phyloP scores from a whole-genome alignment of 2,888 invertebrate species.

The Automeris io region DNA sequence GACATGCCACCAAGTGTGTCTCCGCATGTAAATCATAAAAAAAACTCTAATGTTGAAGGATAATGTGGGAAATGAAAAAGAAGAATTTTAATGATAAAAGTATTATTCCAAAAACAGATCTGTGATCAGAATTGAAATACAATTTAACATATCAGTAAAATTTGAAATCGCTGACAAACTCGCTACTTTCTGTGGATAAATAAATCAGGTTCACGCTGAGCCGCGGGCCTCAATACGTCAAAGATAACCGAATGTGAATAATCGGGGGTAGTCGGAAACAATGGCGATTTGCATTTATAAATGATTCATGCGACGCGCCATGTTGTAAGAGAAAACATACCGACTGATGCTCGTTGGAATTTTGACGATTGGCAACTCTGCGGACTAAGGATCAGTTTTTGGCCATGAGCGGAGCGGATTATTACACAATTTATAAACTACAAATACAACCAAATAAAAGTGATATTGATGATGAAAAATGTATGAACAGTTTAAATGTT shows the following conservation, averaged over 20 bases:
- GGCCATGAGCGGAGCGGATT: constrained; percentile 4
- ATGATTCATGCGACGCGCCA: constrained; percentile 55
- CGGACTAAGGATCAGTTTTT: constrained; percentile 10
- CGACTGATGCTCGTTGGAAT: constrained; percentile 34
- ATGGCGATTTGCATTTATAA: constrained; percentile 62
- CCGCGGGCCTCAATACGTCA: constrained; percentile 42
- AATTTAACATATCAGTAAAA: constrained; percentile 2
- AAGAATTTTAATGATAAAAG: too few relatives aligned
- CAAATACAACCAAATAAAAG: too few relatives aligned
- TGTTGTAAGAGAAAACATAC: constrained; percentile 52
- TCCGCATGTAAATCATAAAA: too few relatives aligned
- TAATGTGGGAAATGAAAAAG: too few relatives aligned
- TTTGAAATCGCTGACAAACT: constrained; percentile 8
- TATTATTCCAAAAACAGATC: too few relatives aligned
- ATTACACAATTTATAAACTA: neutral
- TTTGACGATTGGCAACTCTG: constrained; percentile 42
- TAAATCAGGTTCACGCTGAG: constrained; percentile 24
- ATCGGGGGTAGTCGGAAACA: constrained; percentile 55
- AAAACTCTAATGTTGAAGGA: too few relatives aligned
- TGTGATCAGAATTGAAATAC: neutral
- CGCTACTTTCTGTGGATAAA: constrained; percentile 14
- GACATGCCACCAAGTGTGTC: too few relatives aligned
- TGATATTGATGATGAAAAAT: too few relatives aligned
- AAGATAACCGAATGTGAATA: constrained; percentile 58
- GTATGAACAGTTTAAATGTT: too few relatives aligned